A percentile compares a stretch with the other conserved stretches of the same genome.
Conservation (phyloP, 2,888 invertebrate genomes). For the Dicranocentrus wangi region DNA sequence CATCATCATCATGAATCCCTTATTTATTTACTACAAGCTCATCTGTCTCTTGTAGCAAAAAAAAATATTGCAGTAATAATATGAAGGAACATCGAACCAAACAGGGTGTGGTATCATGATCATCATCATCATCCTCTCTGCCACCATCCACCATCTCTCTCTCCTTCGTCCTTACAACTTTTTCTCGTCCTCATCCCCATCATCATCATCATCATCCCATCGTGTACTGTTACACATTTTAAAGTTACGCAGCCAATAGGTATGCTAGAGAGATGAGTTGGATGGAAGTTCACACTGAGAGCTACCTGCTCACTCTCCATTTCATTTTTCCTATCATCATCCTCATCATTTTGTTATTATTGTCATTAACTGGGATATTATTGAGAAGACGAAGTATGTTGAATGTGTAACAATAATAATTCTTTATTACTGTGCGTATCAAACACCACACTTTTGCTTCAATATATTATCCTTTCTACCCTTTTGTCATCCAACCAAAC, state of each 20-base stretch:
- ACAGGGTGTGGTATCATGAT: slow-evolving; percentile 61
- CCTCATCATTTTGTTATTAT: slow-evolving; percentile 21
- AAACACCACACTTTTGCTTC: too few relatives aligned
- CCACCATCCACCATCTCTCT: not conserved
- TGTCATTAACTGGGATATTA: not conserved
- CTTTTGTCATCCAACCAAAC: too few relatives aligned
- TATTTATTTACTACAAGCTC: slow-evolving; percentile 40
- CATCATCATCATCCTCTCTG: slow-evolving; percentile 33
- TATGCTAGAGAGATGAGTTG: not conserved
- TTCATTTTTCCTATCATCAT: slow-evolving; percentile 44
- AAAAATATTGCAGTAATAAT: slow-evolving; percentile 21
- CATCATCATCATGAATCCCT: not conserved
- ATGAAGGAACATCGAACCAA: slow-evolving; percentile 46
- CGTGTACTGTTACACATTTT: slow-evolving; percentile 47
- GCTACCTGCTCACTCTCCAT: slow-evolving; percentile 61
- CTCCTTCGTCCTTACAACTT: not conserved
- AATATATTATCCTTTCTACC: too few relatives aligned
- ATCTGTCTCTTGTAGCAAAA: slow-evolving; percentile 27
- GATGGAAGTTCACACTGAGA: slow-evolving; percentile 2
- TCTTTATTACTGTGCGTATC: too few relatives aligned
- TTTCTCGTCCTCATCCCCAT: slow-evolving; percentile 44
- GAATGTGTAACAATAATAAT: slow-evolving; percentile 6
- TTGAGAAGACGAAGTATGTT: too few relatives aligned
- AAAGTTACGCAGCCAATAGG: not conserved
- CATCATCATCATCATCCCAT: too few relatives aligned